Evolutionary conservation across 2,113 vertebrate species (phyloP).

Genomic region (Neodontobutis hainanensis): DNA sequence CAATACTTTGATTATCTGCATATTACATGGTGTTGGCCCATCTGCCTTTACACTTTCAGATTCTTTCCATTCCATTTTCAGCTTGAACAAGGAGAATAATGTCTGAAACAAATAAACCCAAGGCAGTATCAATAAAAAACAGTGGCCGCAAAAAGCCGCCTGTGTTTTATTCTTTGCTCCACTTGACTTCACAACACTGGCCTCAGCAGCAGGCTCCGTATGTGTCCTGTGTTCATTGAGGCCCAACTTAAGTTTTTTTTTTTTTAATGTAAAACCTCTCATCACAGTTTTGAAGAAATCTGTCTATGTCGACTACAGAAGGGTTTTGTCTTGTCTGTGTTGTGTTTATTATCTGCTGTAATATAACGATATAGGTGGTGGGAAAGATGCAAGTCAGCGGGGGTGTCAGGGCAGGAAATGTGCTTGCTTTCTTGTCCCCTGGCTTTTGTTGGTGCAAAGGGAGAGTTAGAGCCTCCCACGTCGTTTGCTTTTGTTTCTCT

Average conservation of each 20-base stretch:
- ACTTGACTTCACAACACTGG: slow-evolving; percentile 46
- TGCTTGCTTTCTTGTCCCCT: slow-evolving; percentile 62
- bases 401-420: slow-evolving; percentile 63
- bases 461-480: slow-evolving; percentile 69
- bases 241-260: slow-evolving; percentile 48
- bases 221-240: slow-evolving; percentile 66
- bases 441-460: slow-evolving; percentile 60
- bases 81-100: slow-evolving; percentile 13
- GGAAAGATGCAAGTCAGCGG: slow-evolving; percentile 58
- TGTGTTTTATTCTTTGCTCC: slow-evolving; percentile 46
- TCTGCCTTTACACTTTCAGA: not conserved
- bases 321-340: slow-evolving; percentile 24
- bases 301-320: slow-evolving; percentile 37
- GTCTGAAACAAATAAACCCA: slow-evolving; percentile 28
- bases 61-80: slow-evolving; percentile 4
- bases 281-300: slow-evolving; percentile 24
- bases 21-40: too few species aligned
- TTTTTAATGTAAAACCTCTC: slow-evolving; percentile 36
- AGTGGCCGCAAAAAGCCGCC: slow-evolving; percentile 41
- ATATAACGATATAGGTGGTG: slow-evolving; percentile 58
- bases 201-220: slow-evolving; percentile 51
- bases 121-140: slow-evolving; percentile 42
- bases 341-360: slow-evolving; percentile 58
- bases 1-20: too few species aligned
- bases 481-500: slow-evolving; percentile 63